Evolutionary conservation across 2,113 vertebrate species (phyloP).

Genomic region (Cochlearius cochlearius): DNA sequence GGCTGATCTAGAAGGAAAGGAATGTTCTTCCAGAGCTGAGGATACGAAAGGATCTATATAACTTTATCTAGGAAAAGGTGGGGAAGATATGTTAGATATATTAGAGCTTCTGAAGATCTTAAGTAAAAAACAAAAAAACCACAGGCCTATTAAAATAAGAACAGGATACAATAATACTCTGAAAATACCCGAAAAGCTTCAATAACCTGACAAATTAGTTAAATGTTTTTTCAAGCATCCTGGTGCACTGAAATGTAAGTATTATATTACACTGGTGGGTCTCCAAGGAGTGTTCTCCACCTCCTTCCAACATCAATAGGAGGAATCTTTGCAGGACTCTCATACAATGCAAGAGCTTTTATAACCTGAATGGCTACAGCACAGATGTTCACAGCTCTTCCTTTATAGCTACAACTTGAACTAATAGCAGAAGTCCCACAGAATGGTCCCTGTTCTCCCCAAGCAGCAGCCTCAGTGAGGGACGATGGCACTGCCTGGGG

Average conservation of each 20-base stretch:
- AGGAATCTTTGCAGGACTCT: not conserved
- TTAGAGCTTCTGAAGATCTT: not conserved
- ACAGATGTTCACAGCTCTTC: not conserved
- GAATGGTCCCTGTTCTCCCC: not conserved
- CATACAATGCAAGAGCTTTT: not conserved
- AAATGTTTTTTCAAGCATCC: not conserved
- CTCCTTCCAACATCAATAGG: not conserved
- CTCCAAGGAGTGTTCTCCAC: not conserved
- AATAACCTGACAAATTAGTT: not conserved
- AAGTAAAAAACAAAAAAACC: not conserved
- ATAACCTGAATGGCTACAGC: not conserved
- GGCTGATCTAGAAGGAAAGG: not conserved
- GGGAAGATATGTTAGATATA: not conserved
- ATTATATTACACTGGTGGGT: not conserved
- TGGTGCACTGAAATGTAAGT: not conserved
- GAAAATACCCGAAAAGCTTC: not conserved
- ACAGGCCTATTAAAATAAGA: not conserved
- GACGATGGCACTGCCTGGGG: not conserved
- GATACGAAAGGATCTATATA: not conserved
- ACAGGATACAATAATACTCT: not conserved
- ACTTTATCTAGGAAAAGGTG: not conserved
- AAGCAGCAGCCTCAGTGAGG: not conserved
- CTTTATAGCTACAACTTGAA: not conserved
- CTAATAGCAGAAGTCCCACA: not conserved
- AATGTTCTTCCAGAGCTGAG: not conserved